Percentiles rank a stretch among this genome's conserved stretches.
Evolutionary conservation across 2,888 invertebrate species (phyloP).

Genomic region (Patella ulyssiponensis): DNA sequence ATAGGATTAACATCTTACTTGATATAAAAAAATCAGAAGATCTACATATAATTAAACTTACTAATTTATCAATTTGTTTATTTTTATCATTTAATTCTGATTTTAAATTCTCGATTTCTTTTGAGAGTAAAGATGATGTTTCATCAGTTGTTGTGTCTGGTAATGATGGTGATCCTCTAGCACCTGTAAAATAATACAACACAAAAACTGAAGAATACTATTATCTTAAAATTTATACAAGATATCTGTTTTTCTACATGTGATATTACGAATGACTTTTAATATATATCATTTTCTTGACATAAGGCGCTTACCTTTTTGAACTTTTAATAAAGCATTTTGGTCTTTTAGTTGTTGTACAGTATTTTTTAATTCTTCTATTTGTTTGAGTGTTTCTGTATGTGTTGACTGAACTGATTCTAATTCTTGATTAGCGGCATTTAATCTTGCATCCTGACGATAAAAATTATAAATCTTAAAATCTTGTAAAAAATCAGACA

Average conservation of each 20-base stretch:
- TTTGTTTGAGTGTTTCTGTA: slow-evolving; percentile 66
- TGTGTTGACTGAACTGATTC: slow-evolving; percentile 58
- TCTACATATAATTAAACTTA: slow-evolving; percentile 37
- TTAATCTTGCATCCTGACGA: slow-evolving; percentile 68
- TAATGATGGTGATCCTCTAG: slow-evolving; percentile 33
- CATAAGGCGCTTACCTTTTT: slow-evolving; percentile 49
- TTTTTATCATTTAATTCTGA: slow-evolving; percentile 60
- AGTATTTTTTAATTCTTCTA: slow-evolving; percentile 81
- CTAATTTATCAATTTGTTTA: slow-evolving; percentile 56
- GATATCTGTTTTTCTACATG: no score
- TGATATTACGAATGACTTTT: no score
- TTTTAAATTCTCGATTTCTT: slow-evolving; percentile 52
- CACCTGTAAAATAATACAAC: slow-evolving; percentile 30
- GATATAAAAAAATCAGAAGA: no score
- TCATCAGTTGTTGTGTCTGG: not conserved
- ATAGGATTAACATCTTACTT: no score
- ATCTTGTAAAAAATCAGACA: no score
- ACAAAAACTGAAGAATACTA: not conserved
- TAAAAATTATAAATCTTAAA: not conserved
- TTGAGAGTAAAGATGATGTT: slow-evolving; percentile 38
- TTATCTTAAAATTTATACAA: not conserved
- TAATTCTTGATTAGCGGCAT: slow-evolving; percentile 58
- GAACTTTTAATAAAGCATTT: slow-evolving; percentile 83
- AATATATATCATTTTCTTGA: no score
- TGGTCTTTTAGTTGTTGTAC: slow-evolving; percentile 87